Percentiles rank a stretch among this genome's conserved stretches.
Evolutionary conservation across 1,140 invertebrate species (phyloP).

Genomic region (Pseudomyrmex sp.): DNA sequence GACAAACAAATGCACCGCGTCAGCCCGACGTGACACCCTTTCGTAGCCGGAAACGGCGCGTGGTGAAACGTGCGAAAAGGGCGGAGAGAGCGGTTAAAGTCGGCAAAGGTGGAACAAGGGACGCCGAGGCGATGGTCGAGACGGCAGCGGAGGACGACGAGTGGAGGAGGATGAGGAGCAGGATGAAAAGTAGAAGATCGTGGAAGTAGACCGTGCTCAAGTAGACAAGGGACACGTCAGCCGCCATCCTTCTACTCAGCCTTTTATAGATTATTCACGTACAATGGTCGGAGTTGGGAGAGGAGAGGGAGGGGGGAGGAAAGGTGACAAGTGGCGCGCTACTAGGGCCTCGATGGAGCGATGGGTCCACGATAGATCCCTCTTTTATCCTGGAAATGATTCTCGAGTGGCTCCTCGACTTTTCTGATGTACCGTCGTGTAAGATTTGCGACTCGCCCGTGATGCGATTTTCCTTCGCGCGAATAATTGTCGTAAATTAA

Average conservation of each 20-base stretch:
- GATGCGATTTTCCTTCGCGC: constrained; percentile 28
- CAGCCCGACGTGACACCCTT: constrained; percentile 79
- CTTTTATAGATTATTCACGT: constrained; percentile 85
- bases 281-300: constrained; percentile 73
- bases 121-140: constrained; percentile 44
- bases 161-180: constrained; percentile 60
- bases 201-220: constrained; percentile 82
- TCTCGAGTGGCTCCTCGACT: constrained; percentile 53
- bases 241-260: constrained; percentile 80
- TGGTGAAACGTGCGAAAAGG: constrained; percentile 53
- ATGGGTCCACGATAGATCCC: constrained; percentile 51
- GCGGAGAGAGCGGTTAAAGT: constrained; percentile 57
- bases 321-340: constrained; percentile 76
- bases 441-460: constrained; percentile 22
- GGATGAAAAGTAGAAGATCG: constrained; percentile 82
- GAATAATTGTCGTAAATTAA: constrained; percentile 40
- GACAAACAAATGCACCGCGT: constrained; percentile 83
- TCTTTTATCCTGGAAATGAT: constrained; percentile 53
- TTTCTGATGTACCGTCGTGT: constrained; percentile 40
- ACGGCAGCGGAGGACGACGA: constrained; percentile 57
- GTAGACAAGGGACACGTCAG: constrained; percentile 84
- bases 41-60: constrained; percentile 68
- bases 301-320: no score
- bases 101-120: constrained; percentile 43
- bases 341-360: constrained; percentile 28